A percentile compares a stretch with the other conserved stretches of the same genome.
Conservation (phyloP, 2,888 invertebrate genomes). For the Sarcophaga variegata region DNA sequence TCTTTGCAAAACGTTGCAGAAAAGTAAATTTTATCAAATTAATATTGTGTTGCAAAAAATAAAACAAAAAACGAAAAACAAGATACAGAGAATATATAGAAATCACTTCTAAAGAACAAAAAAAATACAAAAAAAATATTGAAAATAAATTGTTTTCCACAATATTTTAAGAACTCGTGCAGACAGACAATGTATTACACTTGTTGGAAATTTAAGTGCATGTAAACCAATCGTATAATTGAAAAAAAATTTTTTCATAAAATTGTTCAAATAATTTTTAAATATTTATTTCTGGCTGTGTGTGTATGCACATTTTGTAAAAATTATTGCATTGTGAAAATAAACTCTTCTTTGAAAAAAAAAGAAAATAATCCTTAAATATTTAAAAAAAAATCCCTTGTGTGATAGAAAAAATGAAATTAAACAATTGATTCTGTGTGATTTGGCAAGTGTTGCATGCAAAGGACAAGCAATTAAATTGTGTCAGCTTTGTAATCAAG, state of each 20-base stretch:
- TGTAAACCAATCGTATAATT: neutral
- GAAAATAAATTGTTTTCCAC: slow-evolving; percentile 34
- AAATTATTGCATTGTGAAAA: no score
- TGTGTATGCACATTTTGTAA: no score
- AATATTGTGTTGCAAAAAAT: slow-evolving; percentile 48
- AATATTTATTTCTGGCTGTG: neutral
- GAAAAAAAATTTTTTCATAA: neutral
- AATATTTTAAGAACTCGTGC: no score
- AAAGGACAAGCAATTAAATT: no score
- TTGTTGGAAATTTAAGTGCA: neutral
- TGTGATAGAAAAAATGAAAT: no score
- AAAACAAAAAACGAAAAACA: slow-evolving; percentile 53
- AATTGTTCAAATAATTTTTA: neutral
- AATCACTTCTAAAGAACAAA: neutral
- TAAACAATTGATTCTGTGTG: no score
- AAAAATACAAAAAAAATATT: slow-evolving; percentile 48
- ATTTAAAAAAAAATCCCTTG: no score
- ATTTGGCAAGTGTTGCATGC: no score
- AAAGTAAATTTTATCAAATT: slow-evolving; percentile 54
- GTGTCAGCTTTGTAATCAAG: no score
- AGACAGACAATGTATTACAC: neutral
- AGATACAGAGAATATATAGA: slow-evolving; percentile 11
- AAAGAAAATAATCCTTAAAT: no score
- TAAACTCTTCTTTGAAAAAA: no score
- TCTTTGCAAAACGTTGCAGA: slow-evolving; percentile 32